Conservation (phyloP, 2,888 invertebrate genomes). For the Cheilosia vulpina region DNA sequence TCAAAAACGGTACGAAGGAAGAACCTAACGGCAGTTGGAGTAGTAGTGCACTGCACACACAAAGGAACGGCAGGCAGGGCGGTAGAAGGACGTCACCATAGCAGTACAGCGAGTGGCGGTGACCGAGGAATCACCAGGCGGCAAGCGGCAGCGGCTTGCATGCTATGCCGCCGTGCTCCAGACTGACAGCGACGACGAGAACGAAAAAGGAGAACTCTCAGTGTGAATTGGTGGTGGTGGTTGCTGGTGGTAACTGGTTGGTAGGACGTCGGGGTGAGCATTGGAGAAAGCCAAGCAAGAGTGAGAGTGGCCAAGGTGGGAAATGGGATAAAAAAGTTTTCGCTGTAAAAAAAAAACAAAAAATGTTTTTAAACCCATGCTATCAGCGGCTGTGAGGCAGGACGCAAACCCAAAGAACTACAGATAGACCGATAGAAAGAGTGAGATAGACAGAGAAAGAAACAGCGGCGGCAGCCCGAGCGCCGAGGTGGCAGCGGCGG, state of each 20-base stretch:
- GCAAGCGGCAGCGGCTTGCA: slow-evolving; percentile 76
- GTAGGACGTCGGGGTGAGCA: slow-evolving; percentile 31
- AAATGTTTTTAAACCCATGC: slow-evolving; percentile 31
- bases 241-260: neutral
- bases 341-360: slow-evolving; percentile 53
- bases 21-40: slow-evolving; percentile 77
- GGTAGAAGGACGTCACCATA: slow-evolving; percentile 60
- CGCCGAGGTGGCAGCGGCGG: slow-evolving; percentile 12
- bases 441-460: slow-evolving; percentile 48
- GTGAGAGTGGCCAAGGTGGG: slow-evolving; percentile 71
- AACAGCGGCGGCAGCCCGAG: slow-evolving; percentile 28
- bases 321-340: slow-evolving; percentile 73
- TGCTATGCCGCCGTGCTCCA: slow-evolving; percentile 60
- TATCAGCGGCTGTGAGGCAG: slow-evolving; percentile 50
- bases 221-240: slow-evolving; percentile 41
- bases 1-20: slow-evolving; percentile 68
- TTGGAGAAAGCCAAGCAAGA: slow-evolving; percentile 65
- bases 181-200: slow-evolving; percentile 69
- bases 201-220: slow-evolving; percentile 45
- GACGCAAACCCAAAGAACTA: slow-evolving; percentile 57
- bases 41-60: slow-evolving; percentile 50
- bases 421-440: slow-evolving; percentile 67
- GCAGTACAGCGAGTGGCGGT: slow-evolving; percentile 47
- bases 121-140: slow-evolving; percentile 67
- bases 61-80: slow-evolving; percentile 60